Evolutionary conservation across 1,140 invertebrate genomes (phyloP).

Genomic region (Anoplolepis gracilipes): DNA sequence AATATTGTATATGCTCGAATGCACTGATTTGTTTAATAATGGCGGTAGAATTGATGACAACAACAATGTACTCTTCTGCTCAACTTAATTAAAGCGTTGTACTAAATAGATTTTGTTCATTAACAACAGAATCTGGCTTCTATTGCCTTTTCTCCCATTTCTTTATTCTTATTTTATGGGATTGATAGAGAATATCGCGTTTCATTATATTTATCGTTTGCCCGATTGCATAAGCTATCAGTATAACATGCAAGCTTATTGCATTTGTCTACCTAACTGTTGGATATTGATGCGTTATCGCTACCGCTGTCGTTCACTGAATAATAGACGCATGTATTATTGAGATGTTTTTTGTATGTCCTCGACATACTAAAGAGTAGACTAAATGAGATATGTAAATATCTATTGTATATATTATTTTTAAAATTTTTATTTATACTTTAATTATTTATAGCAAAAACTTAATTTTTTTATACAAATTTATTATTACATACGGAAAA

Average conservation of each 20-base stretch:
- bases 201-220: conserved; percentile 67
- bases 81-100: no score
- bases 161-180: conserved; percentile 26
- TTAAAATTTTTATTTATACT: conserved; percentile 11
- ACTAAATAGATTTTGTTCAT: no score
- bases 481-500: conserved; percentile 10
- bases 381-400: neutral
- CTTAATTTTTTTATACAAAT: neutral
- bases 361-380: conserved; percentile 22
- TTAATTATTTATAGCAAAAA: neutral
- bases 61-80: no score
- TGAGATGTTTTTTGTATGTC: conserved; percentile 26
- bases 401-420: neutral
- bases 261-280: conserved; percentile 4
- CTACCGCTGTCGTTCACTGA: neutral
- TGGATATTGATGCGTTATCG: conserved; percentile 57
- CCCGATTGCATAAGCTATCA: conserved; percentile 67
- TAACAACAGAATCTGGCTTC: no score
- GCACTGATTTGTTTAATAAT: no score
- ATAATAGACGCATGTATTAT: conserved; percentile 24
- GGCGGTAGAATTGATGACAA: no score
- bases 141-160: no score
- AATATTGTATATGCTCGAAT: no score
- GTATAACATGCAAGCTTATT: conserved; percentile 44
- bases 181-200: conserved; percentile 66